Evolutionary conservation across 2,797 vertebrate genomes (phyloP).

Genomic region (Enteromius anoplus): DNA sequence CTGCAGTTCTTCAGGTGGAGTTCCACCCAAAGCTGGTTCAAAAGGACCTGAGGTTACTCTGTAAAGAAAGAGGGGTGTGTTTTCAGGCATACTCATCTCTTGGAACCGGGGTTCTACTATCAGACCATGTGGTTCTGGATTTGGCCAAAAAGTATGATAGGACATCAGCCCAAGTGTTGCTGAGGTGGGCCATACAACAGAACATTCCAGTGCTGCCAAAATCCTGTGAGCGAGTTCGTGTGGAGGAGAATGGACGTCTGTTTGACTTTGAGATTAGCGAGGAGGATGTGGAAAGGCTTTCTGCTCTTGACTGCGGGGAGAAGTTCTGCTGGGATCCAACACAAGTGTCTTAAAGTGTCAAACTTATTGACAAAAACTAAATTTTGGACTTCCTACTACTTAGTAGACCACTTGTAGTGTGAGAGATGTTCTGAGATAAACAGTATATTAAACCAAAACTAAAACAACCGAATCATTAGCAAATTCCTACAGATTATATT

Average conservation of each 20-base stretch:
- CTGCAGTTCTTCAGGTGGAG: conserved; percentile 83
- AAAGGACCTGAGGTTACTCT: conserved; percentile 73
- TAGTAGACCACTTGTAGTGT: not conserved
- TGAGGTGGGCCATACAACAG: conserved; percentile 83
- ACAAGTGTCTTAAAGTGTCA: conserved; percentile 67
- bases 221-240: conserved; percentile 71
- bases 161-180: conserved; percentile 79
- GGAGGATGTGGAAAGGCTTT: conserved; percentile 72
- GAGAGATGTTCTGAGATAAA: not conserved
- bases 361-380: not conserved
- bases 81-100: conserved; percentile 85
- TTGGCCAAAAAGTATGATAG: conserved; percentile 68
- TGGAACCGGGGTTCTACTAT: conserved; percentile 75
- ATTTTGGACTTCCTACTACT: not conserved
- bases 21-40: conserved; percentile 81
- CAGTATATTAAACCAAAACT: not conserved
- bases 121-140: conserved; percentile 69
- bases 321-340: conserved; percentile 81
- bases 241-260: conserved; percentile 74
- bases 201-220: conserved; percentile 81
- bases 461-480: not conserved
- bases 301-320: conserved; percentile 72
- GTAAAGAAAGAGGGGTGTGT: conserved; percentile 74
- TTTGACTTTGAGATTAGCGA: conserved; percentile 79
- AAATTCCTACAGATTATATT: not conserved